Base-by-base conservation (phyloP, 2,113 vertebrate species). In the Halichoeres trimaculatus region DNA sequence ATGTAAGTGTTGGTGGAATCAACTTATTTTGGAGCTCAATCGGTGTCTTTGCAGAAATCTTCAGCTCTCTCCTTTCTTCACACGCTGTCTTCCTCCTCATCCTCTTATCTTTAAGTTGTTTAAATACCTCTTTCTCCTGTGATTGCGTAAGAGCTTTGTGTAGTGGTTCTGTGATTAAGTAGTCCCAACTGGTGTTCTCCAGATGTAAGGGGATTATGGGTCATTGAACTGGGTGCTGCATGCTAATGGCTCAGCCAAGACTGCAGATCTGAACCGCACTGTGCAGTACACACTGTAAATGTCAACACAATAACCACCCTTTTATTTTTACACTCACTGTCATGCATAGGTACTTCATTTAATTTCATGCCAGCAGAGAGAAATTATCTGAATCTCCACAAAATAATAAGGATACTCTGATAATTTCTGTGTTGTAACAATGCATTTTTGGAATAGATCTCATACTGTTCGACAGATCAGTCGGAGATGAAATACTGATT, bases 201-300 rank as follows among this genome's bases (percentile, higher is more conserved):
- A 61, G 74, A 68, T 78, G n/a, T 82, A 74, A 87, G 58, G 61
- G 73, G 81, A 85, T 88, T 90, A 79, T 62, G 55, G 74, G 19
- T 69, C 69, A 60, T 66, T 72, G 73, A 76, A 74, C 50, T 69
- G 70, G 55, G 52, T 24, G 72, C 78, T 77, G 71, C 64, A 70
- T 65, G 58, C 52, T 61, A 36, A 64, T 53, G 41, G 3, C 1
- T 13, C 4, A 43, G 69, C 59, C n/a, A 43, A 69, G 53, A 22
- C 41, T 43, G 14, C 41, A 43, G 16, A 45, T 20, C 0, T 2
- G 47, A 36, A 30, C 50, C 36, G n/a, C 22, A 0, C 53, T 52
- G 26, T 23, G 34, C 41, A 20, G 14, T 52, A 40, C 16, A 43
- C 24, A 5, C 45, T n/a, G 45, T 17, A 45, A 14, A 19, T 14